phyloP scores from a whole-genome alignment of 2,797 vertebrate genomes.

The Tauraco hartlaubi region DNA sequence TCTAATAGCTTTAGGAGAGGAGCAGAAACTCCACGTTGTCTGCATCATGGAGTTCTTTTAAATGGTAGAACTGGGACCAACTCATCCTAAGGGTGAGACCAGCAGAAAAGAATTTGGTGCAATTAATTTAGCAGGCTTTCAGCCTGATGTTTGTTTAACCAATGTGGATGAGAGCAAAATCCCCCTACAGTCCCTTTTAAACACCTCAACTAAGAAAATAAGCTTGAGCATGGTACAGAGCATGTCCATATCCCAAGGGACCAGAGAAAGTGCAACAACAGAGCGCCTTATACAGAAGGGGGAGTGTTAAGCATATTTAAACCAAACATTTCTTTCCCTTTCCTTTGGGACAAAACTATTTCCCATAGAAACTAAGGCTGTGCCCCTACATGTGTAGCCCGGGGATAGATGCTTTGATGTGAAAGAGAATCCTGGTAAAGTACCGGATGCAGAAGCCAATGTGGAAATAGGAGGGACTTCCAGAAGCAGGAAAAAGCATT shows the following conservation, averaged over 20 bases:
- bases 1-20: neutral
- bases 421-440: conserved; percentile 74
- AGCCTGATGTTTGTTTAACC: conserved; percentile 34
- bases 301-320: conserved; percentile 65
- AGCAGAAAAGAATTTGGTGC: neutral
- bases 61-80: neutral
- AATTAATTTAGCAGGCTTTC: conserved; percentile 35
- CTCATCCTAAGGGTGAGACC: neutral
- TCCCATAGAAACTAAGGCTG: conserved; percentile 79
- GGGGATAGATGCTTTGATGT: conserved; percentile 80
- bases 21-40: neutral
- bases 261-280: conserved; percentile 52
- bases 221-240: conserved; percentile 34
- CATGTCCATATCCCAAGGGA: conserved; percentile 31
- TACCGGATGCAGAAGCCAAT: conserved; percentile 77
- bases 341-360: conserved; percentile 78
- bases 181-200: conserved; percentile 10
- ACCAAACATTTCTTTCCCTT: conserved; percentile 76
- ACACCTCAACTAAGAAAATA: conserved; percentile 53
- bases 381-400: conserved; percentile 75
- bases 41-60: neutral
- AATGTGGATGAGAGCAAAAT: conserved; percentile 3
- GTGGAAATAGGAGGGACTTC: conserved; percentile 81
- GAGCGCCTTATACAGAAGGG: conserved; percentile 48
- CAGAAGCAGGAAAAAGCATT: conserved; percentile 83